A percentile compares a stretch with the other conserved stretches of the same genome.
Evolutionary conservation across 2,888 invertebrate genomes (phyloP).

Genomic region (Acheta domesticus): DNA sequence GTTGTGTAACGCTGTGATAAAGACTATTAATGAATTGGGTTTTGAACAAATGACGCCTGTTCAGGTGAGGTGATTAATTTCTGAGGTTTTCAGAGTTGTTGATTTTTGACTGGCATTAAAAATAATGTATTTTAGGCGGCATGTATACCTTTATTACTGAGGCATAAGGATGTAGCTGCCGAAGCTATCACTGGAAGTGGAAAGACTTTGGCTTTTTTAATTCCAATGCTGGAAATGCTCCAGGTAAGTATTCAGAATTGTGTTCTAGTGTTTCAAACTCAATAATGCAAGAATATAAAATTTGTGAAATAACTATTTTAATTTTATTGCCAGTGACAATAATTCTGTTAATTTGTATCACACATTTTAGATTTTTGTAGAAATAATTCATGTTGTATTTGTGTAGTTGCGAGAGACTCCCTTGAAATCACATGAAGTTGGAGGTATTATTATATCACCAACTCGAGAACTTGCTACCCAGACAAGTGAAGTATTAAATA

Average conservation of each 20-base stretch:
- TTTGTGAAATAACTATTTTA: too few species aligned
- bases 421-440: slow-evolving; percentile 72
- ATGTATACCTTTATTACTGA: slow-evolving; percentile 81
- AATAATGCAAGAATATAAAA: not conserved
- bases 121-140: slow-evolving; percentile 60
- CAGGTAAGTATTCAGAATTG: slow-evolving; percentile 43
- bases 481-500: slow-evolving; percentile 64
- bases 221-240: slow-evolving; percentile 87
- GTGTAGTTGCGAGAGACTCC: slow-evolving; percentile 58
- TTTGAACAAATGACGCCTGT: slow-evolving; percentile 61
- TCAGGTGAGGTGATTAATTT: slow-evolving; percentile 46
- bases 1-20: slow-evolving; percentile 49
- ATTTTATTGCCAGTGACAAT: too few species aligned
- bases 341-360: not conserved
- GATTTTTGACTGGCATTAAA: not conserved
- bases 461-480: slow-evolving; percentile 93
- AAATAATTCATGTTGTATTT: slow-evolving; percentile 39
- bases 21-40: slow-evolving; percentile 52
- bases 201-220: slow-evolving; percentile 92
- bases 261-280: not conserved
- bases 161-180: slow-evolving; percentile 93
- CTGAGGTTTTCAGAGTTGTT: not conserved
- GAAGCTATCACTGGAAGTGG: slow-evolving; percentile 99
- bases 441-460: slow-evolving; percentile 88
- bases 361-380: not conserved